Conservation (phyloP, 2,888 invertebrate species). For the Zhuqinia jingwanae region DNA sequence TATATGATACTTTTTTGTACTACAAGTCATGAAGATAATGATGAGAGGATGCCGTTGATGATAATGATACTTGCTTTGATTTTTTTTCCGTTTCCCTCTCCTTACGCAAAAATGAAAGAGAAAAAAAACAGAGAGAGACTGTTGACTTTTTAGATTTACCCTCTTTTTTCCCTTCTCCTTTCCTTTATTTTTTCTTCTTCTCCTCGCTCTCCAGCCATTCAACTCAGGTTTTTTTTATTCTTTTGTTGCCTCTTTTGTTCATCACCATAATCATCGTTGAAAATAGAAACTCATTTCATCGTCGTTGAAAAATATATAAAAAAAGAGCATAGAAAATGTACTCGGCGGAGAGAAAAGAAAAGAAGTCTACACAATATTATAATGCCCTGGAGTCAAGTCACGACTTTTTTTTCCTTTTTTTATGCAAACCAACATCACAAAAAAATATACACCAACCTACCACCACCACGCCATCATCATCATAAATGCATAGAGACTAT, state of each 20-base stretch:
- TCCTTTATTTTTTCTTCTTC: slow-evolving; percentile 19
- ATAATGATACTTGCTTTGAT: slow-evolving; percentile 54
- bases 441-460: not conserved
- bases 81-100: slow-evolving; percentile 33
- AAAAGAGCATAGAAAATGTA: not conserved
- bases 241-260: slow-evolving; percentile 48
- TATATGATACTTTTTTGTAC: slow-evolving; percentile 11
- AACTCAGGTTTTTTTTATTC: not conserved
- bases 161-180: slow-evolving; percentile 4
- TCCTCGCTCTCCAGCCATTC: not conserved
- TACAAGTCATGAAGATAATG: slow-evolving; percentile 26
- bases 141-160: slow-evolving; percentile 33
- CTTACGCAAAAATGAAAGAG: no score
- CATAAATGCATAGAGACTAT: slow-evolving; percentile 46
- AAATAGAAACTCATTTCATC: slow-evolving; percentile 50
- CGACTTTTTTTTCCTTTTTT: slow-evolving; percentile 49
- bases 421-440: slow-evolving; percentile 50
- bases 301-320: slow-evolving; percentile 27
- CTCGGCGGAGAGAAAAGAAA: not conserved
- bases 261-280: slow-evolving; percentile 32
- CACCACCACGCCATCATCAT: slow-evolving; percentile 25
- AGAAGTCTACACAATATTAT: slow-evolving; percentile 18
- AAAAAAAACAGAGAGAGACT: not conserved
- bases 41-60: slow-evolving; percentile 11
- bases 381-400: slow-evolving; percentile 70